A percentile compares a stretch with the other conserved stretches of the same genome.
These are phyloP conservation scores for Oreochromis tanganicae DNA, from an alignment of 2,113 vertebrate species.

Conservation along the genomic window DNA sequence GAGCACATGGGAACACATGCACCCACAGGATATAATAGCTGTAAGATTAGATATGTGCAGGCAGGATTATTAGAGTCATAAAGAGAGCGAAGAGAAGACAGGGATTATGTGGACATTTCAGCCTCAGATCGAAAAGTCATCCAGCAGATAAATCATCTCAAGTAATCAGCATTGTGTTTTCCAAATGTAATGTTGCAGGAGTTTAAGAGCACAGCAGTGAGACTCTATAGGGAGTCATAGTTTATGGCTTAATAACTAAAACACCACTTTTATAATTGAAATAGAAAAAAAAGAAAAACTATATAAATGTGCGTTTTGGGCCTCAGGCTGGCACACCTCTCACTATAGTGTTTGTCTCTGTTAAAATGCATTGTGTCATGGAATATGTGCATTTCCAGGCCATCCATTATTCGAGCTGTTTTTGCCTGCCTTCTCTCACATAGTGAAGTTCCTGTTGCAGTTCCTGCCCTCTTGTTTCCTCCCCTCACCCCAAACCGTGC, in stretches of 20 bases:
- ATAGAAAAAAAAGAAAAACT: background rate
- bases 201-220: background rate
- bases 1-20: background rate
- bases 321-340: background rate
- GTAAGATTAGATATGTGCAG: background rate
- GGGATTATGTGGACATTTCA: background rate
- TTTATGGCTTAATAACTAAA: background rate
- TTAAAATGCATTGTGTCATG: background rate
- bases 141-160: background rate
- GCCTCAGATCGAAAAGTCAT: background rate
- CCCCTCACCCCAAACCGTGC: background rate
- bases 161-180: background rate
- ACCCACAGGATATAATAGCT: background rate
- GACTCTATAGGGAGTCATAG: background rate
- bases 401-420: background rate
- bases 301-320: background rate
- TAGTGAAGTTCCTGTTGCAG: background rate
- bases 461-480: background rate
- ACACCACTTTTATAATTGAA: background rate
- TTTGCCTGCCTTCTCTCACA: background rate
- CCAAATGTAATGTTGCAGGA: background rate
- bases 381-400: background rate
- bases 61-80: background rate
- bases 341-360: background rate
- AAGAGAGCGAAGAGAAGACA: background rate